Base-by-base conservation (phyloP, 2,797 vertebrate species). In the Sandelia bainsii region DNA sequence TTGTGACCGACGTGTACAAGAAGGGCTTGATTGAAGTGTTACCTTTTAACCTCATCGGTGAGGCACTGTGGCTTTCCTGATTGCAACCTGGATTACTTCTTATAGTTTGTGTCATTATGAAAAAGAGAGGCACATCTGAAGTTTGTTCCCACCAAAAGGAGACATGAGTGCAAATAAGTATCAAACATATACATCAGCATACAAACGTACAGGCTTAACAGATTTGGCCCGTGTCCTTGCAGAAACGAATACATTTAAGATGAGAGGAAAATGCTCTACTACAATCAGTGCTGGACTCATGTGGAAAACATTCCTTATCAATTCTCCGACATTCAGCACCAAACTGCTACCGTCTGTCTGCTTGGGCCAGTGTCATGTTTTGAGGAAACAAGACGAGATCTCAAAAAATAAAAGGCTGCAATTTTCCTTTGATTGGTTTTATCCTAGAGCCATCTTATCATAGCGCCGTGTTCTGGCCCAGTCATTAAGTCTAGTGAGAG, bases 301-400 rank as follows among this genome's bases (percentile, higher is more conserved):
- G 91, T 94, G 93, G 93, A 87, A 94, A 91, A 56, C 88, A 89
- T 93, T 93, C 80, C 88, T 93, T 92, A 94, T 94, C 93, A 59
- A 82, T 75, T 19, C 40, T 69, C 67, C 52, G 49, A 54, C 49
- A 29, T 39, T 45, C 39, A 56, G 65, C 25, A 3, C 29, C 69
- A 90, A 93, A 93, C 77, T 79, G 90, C 90, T 91, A 85, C 91
- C 91, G 86, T 87, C 81, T 91, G 90, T 80, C 82, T 10, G 61
- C 69, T 58, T 5, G 14, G 42, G 39, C 51, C 52, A 40, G 25
- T 54, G 77, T 68, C 68, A 50, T 37, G 52, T 66, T 46, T 14
- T 16, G 34, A 87, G 85, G 62, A 79, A 85, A 73, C 52, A 34
- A 82, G 46, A 73, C 75, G 20, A 69, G 52, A 82, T 78, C 59